Percentiles rank a stretch among this genome's conserved stretches.
Conservation (phyloP, 2,113 vertebrate genomes). For the Aramus guarauna region DNA sequence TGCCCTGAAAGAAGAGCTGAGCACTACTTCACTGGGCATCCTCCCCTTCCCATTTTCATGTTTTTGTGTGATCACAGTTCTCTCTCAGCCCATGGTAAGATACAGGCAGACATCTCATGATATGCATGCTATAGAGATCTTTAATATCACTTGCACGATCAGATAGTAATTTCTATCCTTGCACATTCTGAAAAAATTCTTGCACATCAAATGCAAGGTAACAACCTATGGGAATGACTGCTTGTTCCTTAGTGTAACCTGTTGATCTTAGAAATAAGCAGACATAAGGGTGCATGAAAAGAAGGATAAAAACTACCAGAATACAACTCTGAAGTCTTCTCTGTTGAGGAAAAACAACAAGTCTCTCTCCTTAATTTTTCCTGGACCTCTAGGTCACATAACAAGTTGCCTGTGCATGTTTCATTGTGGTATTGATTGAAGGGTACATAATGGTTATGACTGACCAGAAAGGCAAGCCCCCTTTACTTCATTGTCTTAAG, state of each 20-base stretch:
- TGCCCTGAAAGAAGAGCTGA: background rate
- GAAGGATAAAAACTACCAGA: background rate
- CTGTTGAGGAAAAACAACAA: background rate
- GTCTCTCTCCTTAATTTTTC: background rate
- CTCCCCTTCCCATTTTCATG: background rate
- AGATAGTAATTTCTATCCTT: background rate
- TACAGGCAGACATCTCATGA: too few relatives aligned
- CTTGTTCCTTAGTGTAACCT: background rate
- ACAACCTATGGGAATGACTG: background rate
- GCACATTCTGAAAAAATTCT: background rate
- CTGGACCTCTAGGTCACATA: background rate
- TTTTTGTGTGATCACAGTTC: too few relatives aligned
- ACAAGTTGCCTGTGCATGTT: background rate
- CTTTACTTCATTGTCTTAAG: background rate
- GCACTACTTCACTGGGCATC: background rate
- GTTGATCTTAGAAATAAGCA: background rate
- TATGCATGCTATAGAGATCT: too few relatives aligned
- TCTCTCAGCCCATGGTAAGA: too few relatives aligned
- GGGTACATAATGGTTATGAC: background rate
- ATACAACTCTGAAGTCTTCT: background rate
- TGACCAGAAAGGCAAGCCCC: background rate
- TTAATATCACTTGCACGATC: too few relatives aligned
- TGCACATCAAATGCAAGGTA: background rate
- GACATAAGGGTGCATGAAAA: fast-evolving
- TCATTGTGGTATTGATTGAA: background rate